These are phyloP conservation scores for Liopterus haemorrhoidalis DNA, from an alignment of 2,888 invertebrate genomes.

Conservation along the genomic window DNA sequence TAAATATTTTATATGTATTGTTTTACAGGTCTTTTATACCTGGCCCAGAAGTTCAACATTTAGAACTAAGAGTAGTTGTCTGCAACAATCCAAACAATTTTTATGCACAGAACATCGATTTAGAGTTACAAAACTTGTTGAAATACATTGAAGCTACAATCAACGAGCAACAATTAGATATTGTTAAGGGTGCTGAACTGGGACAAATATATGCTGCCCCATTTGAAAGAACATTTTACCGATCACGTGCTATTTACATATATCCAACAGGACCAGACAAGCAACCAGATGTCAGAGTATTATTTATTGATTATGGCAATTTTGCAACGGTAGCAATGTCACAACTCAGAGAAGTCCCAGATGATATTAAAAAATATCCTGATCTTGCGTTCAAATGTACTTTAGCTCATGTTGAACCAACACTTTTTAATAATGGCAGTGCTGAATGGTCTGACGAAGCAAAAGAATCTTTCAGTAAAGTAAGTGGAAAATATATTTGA, in stretches of 20 bases:
- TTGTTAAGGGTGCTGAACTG: conserved; percentile 39
- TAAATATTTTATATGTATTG: too few species aligned
- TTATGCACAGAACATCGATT: too few species aligned
- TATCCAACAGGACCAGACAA: too few species aligned
- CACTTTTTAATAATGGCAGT: conserved; percentile 52
- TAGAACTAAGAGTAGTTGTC: too few species aligned
- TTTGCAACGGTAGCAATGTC: conserved; percentile 46
- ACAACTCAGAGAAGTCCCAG: conserved; percentile 47
- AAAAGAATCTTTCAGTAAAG: conserved; percentile 24
- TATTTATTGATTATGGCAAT: conserved; percentile 76
- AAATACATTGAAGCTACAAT: too few species aligned
- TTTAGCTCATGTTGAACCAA: conserved; percentile 65
- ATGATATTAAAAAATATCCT: conserved; percentile 42
- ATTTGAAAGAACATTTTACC: conserved; percentile 48
- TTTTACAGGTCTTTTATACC: too few species aligned
- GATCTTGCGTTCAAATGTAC: conserved; percentile 67
- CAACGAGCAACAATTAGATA: conserved; percentile 34
- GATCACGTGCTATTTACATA: conserved; percentile 52
- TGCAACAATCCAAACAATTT: too few species aligned
- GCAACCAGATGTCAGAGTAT: too few species aligned
- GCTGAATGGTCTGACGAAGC: conserved; percentile 60
- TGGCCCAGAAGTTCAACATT: too few species aligned
- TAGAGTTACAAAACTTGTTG: too few species aligned
- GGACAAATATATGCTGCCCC: conserved; percentile 58
- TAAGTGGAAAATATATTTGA: neutral